A percentile compares a stretch with the other conserved stretches of the same genome.
These are phyloP conservation scores for Allobates femoralis DNA, from an alignment of 2,797 vertebrate species.

Conservation along the genomic window DNA sequence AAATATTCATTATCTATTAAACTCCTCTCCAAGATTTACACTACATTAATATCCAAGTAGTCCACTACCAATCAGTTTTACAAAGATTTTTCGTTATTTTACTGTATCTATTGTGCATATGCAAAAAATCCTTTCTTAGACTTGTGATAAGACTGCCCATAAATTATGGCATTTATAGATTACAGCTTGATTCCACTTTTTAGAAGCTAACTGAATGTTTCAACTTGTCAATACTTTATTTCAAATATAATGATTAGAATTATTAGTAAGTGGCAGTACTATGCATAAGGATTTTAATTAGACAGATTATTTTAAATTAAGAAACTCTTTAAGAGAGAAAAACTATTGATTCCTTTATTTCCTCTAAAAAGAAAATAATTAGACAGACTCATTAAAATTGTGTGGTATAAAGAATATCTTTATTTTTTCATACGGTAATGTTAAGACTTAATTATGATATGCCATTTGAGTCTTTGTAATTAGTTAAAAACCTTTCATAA, in stretches of 20 bases:
- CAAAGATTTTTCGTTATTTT: neutral
- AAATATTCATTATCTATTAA: too few relatives aligned
- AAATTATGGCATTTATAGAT: neutral
- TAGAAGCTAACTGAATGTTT: neutral
- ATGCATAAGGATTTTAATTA: neutral
- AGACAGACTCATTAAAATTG: neutral
- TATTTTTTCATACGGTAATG: neutral
- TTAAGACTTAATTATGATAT: conserved; percentile 42
- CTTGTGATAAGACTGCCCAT: neutral
- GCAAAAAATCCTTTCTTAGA: too few relatives aligned
- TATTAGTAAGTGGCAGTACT: neutral
- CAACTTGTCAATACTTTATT: neutral
- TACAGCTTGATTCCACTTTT: neutral
- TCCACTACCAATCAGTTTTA: too few relatives aligned
- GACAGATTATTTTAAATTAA: neutral
- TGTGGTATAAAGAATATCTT: neutral
- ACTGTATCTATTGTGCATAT: too few relatives aligned
- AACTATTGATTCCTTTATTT: neutral
- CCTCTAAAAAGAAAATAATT: neutral
- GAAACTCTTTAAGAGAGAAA: neutral
- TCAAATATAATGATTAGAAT: neutral
- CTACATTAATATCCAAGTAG: too few relatives aligned
- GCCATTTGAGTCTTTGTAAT: conserved; percentile 37
- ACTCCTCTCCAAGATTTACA: too few relatives aligned
- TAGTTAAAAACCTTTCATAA: conserved; percentile 26